Conservation (phyloP, 2,797 vertebrate genomes). For the Parotocinclus haroldoi region DNA sequence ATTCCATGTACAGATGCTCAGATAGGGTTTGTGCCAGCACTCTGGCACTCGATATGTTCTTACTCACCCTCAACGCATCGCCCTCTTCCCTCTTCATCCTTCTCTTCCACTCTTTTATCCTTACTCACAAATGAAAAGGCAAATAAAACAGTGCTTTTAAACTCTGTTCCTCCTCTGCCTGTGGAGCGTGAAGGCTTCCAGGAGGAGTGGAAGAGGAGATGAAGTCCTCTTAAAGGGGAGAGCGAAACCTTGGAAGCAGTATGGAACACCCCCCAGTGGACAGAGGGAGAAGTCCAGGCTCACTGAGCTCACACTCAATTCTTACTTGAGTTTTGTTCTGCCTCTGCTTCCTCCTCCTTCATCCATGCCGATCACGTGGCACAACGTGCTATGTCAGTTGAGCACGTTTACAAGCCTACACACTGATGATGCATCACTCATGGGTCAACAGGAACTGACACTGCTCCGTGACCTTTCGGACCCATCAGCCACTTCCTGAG, state of each 20-base stretch:
- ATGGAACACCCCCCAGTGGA: slow-evolving; percentile 9
- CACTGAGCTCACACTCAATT: slow-evolving; percentile 17
- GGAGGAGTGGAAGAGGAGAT: slow-evolving; percentile 38
- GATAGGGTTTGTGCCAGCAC: slow-evolving; percentile 45
- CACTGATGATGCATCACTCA: slow-evolving; percentile 53
- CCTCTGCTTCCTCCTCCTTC: slow-evolving; percentile 1
- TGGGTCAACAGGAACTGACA: slow-evolving; percentile 47
- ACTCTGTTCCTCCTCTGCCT: slow-evolving; percentile 30
- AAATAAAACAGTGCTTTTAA: slow-evolving; percentile 73
- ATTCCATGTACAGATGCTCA: slow-evolving; percentile 30
- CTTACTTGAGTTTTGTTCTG: slow-evolving; percentile 45
- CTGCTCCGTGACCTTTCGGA: slow-evolving; percentile 33
- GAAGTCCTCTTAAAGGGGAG: background rate
- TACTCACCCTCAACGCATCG: slow-evolving; percentile 34
- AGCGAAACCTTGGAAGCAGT: slow-evolving; percentile 20
- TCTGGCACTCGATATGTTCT: slow-evolving; percentile 10
- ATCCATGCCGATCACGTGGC: background rate
- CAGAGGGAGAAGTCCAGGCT: slow-evolving; percentile 26
- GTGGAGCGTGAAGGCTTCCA: slow-evolving; percentile 42
- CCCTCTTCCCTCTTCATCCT: slow-evolving; percentile 55
- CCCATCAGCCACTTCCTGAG: slow-evolving; percentile 22
- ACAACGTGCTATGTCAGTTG: background rate
- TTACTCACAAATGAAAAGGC: slow-evolving; percentile 61
- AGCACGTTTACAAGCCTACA: slow-evolving; percentile 54
- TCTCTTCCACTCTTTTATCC: slow-evolving; percentile 45